Evolutionary conservation across 2,797 vertebrate species (phyloP), one percentile per base, ranked within the genome.

Genomic region (Diplodus sargus): DNA sequence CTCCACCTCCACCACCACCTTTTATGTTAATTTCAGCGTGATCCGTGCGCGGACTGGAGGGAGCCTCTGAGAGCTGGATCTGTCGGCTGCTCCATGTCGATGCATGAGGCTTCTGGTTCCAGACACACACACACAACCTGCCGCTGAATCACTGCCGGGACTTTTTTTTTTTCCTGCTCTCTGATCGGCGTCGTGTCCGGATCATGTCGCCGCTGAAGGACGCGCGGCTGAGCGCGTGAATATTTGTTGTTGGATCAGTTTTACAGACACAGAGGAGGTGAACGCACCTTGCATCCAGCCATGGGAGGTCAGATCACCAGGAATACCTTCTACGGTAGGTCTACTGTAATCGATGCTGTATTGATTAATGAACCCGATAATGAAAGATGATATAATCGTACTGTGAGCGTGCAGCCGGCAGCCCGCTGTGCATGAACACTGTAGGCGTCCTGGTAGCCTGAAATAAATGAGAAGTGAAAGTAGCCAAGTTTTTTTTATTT

Each of bases 301-400:
- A 98, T 97, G 97, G 97, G 97, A 90, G 97, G 95, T 93, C 97
- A 97, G 95, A 94, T 97, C 90, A 97, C 97, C 80, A 95, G 96
- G 81, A 95, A 90, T 86, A 92, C 93, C 76, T 91, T 96, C 80
- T 96, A 96, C 90, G 97, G 97, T 97, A 96, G 97, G 96, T 9
- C 42, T n/a, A n/a, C 11, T 15, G 25, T 6, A 8, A 11, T 10
- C 23, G 49, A 54, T 51, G 18, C 4, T 54, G 23, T 42, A 52
- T 28, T 14, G 30, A 39, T 39, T 16, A n/a, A 42, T 53, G n/a
- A 30, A 66, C 20, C 4, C 20, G 25, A 2, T 23, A 23, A n/a
- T 10, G 62, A 22, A 34, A 56, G 34, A n/a, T 30, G 56, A 60
- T 34, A 11, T 34, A 30, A 25, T 64, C 4, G 69, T 42, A 63